Conservation (phyloP, 2,888 invertebrate species). For the Girardia tigrina region DNA sequence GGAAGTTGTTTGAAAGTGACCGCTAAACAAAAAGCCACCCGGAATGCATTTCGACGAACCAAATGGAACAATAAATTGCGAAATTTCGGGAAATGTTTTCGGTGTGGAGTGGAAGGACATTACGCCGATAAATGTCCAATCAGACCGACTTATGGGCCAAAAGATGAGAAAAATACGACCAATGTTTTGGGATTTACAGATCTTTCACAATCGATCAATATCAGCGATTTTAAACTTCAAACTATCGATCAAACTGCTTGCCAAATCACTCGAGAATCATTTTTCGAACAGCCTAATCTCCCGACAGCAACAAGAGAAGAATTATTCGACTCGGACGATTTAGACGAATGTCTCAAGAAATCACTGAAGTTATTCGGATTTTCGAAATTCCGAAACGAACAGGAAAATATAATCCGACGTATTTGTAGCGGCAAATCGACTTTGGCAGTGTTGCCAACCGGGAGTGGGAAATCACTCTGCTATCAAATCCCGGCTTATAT, state of each 20-base stretch:
- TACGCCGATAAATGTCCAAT: conserved; percentile 55
- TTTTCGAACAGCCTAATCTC: background rate
- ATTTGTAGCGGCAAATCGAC: conserved; percentile 66
- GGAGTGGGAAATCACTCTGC: conserved; percentile 53
- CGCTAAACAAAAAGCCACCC: background rate
- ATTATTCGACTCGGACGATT: background rate
- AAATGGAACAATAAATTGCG: conserved; percentile 23
- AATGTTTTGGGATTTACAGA: background rate
- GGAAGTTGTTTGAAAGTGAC: conserved; percentile 28
- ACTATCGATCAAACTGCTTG: background rate
- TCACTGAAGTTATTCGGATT: conserved; percentile 67
- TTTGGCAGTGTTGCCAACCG: conserved; percentile 60
- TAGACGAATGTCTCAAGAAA: conserved; percentile 46
- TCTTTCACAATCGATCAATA: conserved; percentile 27
- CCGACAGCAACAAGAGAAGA: background rate
- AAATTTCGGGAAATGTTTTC: conserved; percentile 57
- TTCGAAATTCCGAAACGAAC: conserved; percentile 65
- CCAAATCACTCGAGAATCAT: background rate
- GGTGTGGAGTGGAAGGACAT: conserved; percentile 65
- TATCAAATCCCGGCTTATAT: conserved; percentile 53
- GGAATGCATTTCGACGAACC: background rate
- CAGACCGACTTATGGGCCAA: conserved; percentile 39
- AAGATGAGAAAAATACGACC: background rate
- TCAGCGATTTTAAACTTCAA: background rate
- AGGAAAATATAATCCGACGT: conserved; percentile 71